Base-by-base conservation (phyloP, 64 coral and sea anemone species). In the Montipora capricornis region DNA sequence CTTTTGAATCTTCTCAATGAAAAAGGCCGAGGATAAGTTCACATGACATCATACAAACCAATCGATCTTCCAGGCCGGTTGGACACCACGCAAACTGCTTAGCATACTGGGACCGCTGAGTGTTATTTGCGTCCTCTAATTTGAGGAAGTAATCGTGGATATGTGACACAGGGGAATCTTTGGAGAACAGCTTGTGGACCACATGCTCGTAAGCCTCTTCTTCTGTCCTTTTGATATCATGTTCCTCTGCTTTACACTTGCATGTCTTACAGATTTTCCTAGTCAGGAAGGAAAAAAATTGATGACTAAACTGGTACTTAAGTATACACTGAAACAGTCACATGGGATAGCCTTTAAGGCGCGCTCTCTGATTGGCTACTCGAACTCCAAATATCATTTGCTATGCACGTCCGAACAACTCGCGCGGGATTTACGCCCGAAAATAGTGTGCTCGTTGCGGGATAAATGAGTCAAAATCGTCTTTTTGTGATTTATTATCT, bases 191-290 rank as follows among this genome's bases (percentile, higher is more conserved):
- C 7, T 89, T 98, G 44, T 90, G 52, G 5, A 99, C 92, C 62
- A 96, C 95, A 8, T 92, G 79, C 49, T 90, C 81, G 58, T 96
- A 92, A 44, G 92, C 89, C 73, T 91, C 87, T 20, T 99, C 98
- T 93, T 96, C 93, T 61, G 80, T 88, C 77, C 94, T 95, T 84
- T 95, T 96, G 78, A 99, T 82, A 80, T 99, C 98, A 88, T 99
- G 98, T 51, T 99, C 98, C 60, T 94, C 94, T 7, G 92, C 89
- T 67, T 96, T 96, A 45, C 95, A 96, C 66, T 99, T 99, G 73
- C 98, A 99, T 20, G 94, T 99, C 89, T 99, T 99, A 80, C 98
- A 99, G 73, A 99, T 99, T 89, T 99, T 99, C 83, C 98, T 99
- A 70, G 71, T 17, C 87, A 24, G 20, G 5, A 44, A 52, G 8